Evolutionary conservation across 2,113 vertebrate genomes (phyloP).

Genomic region (Ahaetulla prasina): DNA sequence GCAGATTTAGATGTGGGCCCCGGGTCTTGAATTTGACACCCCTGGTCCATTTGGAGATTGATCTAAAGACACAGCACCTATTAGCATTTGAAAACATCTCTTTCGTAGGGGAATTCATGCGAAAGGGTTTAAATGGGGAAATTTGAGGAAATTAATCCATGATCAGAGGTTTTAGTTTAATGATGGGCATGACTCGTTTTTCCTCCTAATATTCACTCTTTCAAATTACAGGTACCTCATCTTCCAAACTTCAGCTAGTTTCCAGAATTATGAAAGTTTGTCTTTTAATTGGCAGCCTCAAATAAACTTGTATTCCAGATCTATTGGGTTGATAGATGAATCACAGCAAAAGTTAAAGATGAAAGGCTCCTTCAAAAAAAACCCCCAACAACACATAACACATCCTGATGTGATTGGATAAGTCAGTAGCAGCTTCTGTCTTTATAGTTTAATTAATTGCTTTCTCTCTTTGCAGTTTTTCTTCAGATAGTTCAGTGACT

Average conservation of each 20-base stretch:
- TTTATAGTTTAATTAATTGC: constrained; percentile 55
- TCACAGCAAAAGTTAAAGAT: not conserved
- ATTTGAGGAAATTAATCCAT: not conserved
- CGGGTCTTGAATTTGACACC: too few relatives aligned
- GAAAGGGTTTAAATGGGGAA: not conserved
- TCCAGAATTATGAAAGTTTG: not conserved
- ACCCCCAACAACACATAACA: not conserved
- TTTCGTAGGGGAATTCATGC: not conserved
- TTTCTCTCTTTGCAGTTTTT: constrained; percentile 6
- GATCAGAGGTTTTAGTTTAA: not conserved
- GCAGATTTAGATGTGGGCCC: too few relatives aligned
- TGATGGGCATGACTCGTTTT: not conserved
- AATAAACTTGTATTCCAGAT: not conserved
- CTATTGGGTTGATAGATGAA: not conserved
- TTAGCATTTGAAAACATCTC: too few relatives aligned
- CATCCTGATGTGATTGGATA: not conserved
- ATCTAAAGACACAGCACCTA: too few relatives aligned
- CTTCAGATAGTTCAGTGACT: constrained; percentile 52
- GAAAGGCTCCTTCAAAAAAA: not conserved
- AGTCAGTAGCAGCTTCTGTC: constrained; percentile 38
- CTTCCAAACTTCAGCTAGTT: not conserved
- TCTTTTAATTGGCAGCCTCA: not conserved
- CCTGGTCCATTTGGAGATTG: too few relatives aligned
- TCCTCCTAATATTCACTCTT: not conserved
- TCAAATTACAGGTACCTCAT: not conserved